These are phyloP conservation scores for Halictus ligatus DNA, from an alignment of 2,888 invertebrate species.

Conservation along the genomic window DNA sequence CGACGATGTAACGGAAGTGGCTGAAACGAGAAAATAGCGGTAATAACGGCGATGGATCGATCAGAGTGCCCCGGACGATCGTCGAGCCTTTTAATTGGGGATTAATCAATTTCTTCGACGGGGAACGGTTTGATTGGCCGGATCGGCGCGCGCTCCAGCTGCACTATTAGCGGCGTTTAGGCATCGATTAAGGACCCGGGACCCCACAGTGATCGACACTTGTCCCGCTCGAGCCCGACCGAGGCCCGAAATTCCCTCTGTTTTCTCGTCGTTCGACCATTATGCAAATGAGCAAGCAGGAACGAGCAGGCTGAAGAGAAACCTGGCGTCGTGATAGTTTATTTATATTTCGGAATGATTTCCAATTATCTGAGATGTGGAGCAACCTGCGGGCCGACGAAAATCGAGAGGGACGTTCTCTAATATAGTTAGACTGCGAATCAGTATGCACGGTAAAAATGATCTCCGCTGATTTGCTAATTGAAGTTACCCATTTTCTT, in stretches of 20 bases:
- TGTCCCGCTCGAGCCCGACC: not conserved
- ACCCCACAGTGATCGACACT: not conserved
- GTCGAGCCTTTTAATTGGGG: constrained; percentile 20
- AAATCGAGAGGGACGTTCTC: not conserved
- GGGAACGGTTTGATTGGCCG: not conserved
- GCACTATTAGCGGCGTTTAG: constrained; percentile 36
- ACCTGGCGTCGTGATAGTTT: constrained; percentile 54
- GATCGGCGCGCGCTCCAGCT: constrained; percentile 4
- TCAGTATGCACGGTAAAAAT: not conserved
- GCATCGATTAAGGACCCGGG: constrained; percentile 9
- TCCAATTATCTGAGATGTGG: constrained; percentile 72
- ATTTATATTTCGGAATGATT: constrained; percentile 73
- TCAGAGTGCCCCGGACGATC: constrained; percentile 21
- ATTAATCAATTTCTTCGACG: constrained; percentile 26
- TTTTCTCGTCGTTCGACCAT: constrained; percentile 42
- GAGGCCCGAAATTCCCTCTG: not conserved
- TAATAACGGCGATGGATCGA: constrained; percentile 43
- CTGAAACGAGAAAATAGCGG: constrained; percentile 28
- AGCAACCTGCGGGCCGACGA: constrained; percentile 5
- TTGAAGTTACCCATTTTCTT: not conserved
- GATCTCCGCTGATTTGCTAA: not conserved
- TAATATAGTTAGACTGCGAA: not conserved
- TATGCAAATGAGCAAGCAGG: constrained; percentile 64
- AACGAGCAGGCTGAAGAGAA: constrained; percentile 10
- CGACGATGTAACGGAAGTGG: constrained; percentile 40